phyloP scores from a whole-genome alignment of 2,888 invertebrate genomes.

The Conops quadrifasciatus region DNA sequence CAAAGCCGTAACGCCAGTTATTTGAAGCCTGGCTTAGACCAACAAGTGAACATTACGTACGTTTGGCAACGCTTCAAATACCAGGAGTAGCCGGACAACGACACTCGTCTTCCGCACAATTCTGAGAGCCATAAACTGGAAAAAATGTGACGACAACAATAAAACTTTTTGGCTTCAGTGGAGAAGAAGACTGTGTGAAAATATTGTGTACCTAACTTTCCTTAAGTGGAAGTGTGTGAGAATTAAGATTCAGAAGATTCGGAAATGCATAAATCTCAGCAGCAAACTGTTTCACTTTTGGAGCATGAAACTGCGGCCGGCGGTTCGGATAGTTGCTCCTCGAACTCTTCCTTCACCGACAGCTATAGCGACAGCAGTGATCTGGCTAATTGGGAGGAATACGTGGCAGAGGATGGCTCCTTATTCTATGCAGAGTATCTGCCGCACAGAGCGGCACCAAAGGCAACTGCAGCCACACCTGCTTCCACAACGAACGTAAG shows the following conservation, averaged over 20 bases:
- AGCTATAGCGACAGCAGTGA: constrained; percentile 57
- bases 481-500: constrained; percentile 39
- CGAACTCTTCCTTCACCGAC: constrained; percentile 52
- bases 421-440: constrained; percentile 72
- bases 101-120: not conserved
- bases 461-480: not conserved
- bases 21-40: not conserved
- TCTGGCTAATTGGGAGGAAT: constrained; percentile 60
- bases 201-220: not conserved
- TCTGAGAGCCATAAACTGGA: not conserved
- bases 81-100: not conserved
- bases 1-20: not conserved
- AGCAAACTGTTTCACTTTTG: constrained; percentile 13
- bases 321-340: constrained; percentile 57
- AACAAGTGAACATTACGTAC: not conserved
- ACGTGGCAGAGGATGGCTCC: constrained; percentile 68
- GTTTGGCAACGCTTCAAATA: constrained; percentile 15
- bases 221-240: not conserved
- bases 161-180: not conserved
- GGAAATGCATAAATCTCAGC: constrained; percentile 25
- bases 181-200: constrained; percentile 5
- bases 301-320: constrained; percentile 28
- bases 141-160: constrained; percentile 13
- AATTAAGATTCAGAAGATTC: not conserved
- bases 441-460: constrained; percentile 43